Percentiles rank a stretch among this genome's conserved stretches.
These are phyloP conservation scores for Atherinomorus stipes DNA, from an alignment of 2,113 vertebrate species.

Conservation along the genomic window DNA sequence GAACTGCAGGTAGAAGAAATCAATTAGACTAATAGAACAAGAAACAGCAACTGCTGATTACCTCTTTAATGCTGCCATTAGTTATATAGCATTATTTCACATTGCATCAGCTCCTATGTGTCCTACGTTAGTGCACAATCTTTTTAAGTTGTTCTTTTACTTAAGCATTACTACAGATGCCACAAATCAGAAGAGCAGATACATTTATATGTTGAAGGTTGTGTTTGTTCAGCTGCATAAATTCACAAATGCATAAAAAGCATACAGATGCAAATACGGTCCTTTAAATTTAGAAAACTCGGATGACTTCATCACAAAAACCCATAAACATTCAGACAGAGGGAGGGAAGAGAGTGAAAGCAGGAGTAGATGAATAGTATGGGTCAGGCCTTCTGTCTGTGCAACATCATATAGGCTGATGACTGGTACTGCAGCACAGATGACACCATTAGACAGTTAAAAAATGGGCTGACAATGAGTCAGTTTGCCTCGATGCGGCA, in stretches of 20 bases:
- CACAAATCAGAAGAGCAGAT: conserved; percentile 21
- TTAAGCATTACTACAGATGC: conserved; percentile 16
- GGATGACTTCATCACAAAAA: too few species aligned
- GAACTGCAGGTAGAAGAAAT: conserved; percentile 69
- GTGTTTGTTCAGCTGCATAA: conserved; percentile 3
- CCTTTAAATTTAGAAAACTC: neutral
- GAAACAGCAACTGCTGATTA: conserved; percentile 51
- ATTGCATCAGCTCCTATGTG: conserved; percentile 14
- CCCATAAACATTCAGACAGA: neutral
- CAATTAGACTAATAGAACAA: conserved; percentile 65
- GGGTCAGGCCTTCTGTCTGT: neutral
- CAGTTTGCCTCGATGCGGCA: conserved; percentile 40
- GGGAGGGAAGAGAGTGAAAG: neutral
- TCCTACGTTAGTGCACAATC: conserved; percentile 4
- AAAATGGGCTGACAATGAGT: conserved; percentile 33
- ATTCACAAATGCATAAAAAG: conserved; percentile 6
- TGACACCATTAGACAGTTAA: conserved; percentile 2
- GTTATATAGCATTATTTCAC: conserved; percentile 50
- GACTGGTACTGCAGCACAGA: neutral
- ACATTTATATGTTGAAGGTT: neutral
- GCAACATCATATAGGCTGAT: neutral
- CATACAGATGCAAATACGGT: too few species aligned
- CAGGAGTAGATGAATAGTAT: neutral
- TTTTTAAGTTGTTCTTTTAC: neutral
- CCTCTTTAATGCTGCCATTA: conserved; percentile 45